These are phyloP conservation scores for Spea multiplicata DNA, from an alignment of 2,113 vertebrate genomes.

Conservation along the genomic window DNA sequence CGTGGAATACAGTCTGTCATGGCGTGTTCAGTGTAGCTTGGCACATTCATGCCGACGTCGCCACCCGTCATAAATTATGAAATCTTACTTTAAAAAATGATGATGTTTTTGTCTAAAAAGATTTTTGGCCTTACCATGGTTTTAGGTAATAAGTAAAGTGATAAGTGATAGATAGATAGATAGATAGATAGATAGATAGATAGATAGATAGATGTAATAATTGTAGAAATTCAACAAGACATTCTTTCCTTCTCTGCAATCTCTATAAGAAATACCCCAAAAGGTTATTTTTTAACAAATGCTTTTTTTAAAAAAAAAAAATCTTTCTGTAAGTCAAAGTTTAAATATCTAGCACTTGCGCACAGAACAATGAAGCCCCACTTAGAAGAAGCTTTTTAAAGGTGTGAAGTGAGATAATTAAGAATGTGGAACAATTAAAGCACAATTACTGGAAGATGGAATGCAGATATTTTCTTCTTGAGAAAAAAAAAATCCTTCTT, in stretches of 20 bases:
- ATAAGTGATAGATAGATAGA: neutral
- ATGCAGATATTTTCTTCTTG: conserved; percentile 25
- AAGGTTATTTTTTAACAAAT: too few species aligned
- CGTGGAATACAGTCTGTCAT: conserved; percentile 49
- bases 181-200: neutral
- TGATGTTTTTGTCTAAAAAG: conserved; percentile 5
- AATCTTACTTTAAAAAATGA: neutral
- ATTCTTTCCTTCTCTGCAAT: neutral
- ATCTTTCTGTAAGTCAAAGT: too few species aligned
- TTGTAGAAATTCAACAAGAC: neutral
- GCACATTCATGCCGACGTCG: conserved; percentile 26
- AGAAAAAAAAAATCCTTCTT: conserved; percentile 23
- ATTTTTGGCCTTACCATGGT: too few species aligned
- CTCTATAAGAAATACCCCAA: neutral
- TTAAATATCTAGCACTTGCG: too few species aligned
- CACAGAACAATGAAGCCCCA: conserved; percentile 13
- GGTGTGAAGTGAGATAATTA: conserved; percentile 28
- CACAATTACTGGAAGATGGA: conserved; percentile 15
- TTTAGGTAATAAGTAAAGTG: too few species aligned
- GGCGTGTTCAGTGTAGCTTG: conserved; percentile 37
- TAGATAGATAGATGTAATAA: neutral
- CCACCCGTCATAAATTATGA: conserved; percentile 6
- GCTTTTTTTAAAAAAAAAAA: too few species aligned
- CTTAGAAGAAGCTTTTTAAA: conserved; percentile 3
- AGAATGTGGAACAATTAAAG: conserved; percentile 20